Conservation (phyloP, 2,113 vertebrate species). For the Sinocyclocheilus rhinocerous region DNA sequence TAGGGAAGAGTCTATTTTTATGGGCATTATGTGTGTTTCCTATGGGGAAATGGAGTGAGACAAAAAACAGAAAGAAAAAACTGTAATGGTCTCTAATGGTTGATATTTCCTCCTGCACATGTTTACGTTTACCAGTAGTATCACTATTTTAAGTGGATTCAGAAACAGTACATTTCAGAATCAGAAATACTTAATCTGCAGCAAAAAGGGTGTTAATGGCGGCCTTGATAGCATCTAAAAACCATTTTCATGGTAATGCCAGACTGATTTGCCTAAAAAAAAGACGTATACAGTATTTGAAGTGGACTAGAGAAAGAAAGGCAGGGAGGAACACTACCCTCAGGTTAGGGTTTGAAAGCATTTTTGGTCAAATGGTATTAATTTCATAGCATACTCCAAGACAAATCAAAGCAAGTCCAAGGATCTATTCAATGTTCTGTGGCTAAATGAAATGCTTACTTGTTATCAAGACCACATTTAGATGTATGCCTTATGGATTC, state of each 20-base stretch:
- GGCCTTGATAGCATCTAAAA: not conserved
- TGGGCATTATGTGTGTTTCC: too few species aligned
- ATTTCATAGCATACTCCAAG: constrained; percentile 11
- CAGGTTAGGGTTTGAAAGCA: too few species aligned
- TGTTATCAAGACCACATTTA: constrained; percentile 1
- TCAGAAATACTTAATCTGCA: too few species aligned
- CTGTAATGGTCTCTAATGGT: not conserved
- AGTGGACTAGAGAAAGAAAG: not conserved
- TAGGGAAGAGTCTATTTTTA: too few species aligned
- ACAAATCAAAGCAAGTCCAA: not conserved
- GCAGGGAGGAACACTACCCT: not conserved
- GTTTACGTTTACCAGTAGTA: not conserved
- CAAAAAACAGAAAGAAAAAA: too few species aligned
- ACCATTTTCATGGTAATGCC: not conserved
- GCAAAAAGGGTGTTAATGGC: not conserved
- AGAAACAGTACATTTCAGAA: not conserved
- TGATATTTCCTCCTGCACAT: not conserved
- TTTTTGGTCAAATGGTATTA: not conserved
- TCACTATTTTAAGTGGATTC: not conserved
- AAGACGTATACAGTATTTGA: not conserved
- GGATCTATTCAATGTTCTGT: not conserved
- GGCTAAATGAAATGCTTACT: constrained; percentile 16
- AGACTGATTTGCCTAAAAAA: not conserved
- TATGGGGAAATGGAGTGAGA: too few species aligned
- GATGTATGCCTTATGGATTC: not conserved